These are phyloP conservation scores for Acronicta aceris DNA, from an alignment of 2,888 invertebrate genomes.

Conservation along the genomic window DNA sequence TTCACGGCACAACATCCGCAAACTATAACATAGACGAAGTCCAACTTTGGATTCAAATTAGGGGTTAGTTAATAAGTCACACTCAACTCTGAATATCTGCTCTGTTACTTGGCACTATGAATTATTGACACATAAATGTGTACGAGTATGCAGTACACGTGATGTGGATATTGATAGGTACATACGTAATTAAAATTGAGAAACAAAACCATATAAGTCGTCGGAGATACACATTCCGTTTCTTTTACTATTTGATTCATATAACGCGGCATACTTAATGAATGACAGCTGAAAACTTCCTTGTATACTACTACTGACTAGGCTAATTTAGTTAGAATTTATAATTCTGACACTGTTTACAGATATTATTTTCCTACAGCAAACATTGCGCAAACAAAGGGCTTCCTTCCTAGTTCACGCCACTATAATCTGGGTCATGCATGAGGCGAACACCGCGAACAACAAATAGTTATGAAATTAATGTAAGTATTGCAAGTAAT, in stretches of 20 bases:
- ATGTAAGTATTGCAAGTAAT: slow-evolving; percentile 41
- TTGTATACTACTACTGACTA: slow-evolving; percentile 1
- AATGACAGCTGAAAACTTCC: slow-evolving; percentile 2
- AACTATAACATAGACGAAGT: slow-evolving; percentile 52
- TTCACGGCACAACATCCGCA: slow-evolving; percentile 26
- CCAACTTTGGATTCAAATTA: slow-evolving; percentile 63
- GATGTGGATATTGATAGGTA: slow-evolving; percentile 46
- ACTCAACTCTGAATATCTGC: slow-evolving; percentile 53
- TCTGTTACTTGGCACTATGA: slow-evolving; percentile 64
- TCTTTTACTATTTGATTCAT: slow-evolving; percentile 1
- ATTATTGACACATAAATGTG: slow-evolving; percentile 38
- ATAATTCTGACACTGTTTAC: slow-evolving; percentile 47
- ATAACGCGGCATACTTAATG: background rate
- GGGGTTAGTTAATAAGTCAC: slow-evolving; percentile 60
- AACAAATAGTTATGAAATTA: slow-evolving; percentile 52
- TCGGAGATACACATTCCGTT: slow-evolving; percentile 8
- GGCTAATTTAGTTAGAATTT: slow-evolving; percentile 27
- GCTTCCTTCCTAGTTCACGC: slow-evolving; percentile 73
- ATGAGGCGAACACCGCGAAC: slow-evolving; percentile 58
- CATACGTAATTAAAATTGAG: slow-evolving; percentile 39
- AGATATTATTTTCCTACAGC: slow-evolving; percentile 64
- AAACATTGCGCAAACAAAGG: slow-evolving; percentile 72
- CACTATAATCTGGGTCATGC: slow-evolving; percentile 74
- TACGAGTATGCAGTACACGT: slow-evolving; percentile 44
- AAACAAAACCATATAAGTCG: slow-evolving; percentile 46